Conservation (phyloP, 2,888 invertebrate genomes). For the Embidobia sp. region DNA sequence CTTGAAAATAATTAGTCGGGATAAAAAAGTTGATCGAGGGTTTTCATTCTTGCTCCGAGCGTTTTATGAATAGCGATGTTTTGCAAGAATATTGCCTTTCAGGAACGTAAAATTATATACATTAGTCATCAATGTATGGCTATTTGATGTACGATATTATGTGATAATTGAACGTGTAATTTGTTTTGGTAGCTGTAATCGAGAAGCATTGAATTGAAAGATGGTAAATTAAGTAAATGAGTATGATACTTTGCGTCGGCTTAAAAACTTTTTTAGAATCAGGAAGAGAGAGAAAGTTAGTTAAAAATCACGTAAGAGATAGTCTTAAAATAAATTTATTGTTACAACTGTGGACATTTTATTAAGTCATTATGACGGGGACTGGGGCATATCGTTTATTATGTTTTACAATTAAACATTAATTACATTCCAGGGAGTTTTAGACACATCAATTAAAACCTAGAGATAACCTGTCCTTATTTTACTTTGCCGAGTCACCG, state of each 20-base stretch:
- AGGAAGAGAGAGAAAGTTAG: no score
- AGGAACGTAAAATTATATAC: conserved; percentile 11
- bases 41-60: neutral
- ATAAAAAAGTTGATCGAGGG: neutral
- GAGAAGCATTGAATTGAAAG: no score
- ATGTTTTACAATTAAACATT: conserved; percentile 8
- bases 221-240: no score
- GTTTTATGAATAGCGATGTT: conserved; percentile 1
- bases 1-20: no score
- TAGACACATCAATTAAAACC: neutral
- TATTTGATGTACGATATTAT: no score
- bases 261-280: no score
- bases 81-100: conserved; percentile 6
- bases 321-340: neutral
- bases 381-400: neutral
- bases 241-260: no score
- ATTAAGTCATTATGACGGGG: conserved; percentile 1
- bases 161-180: conserved; percentile 8
- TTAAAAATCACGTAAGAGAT: neutral
- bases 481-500: no score
- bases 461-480: no score
- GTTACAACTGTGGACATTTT: neutral
- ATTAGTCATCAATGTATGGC: conserved; percentile 1
- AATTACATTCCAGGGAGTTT: conserved; percentile 7
- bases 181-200: conserved; percentile 1